phyloP scores from a whole-genome alignment of 2,113 vertebrate species.

The Aegotheles bennettii region DNA sequence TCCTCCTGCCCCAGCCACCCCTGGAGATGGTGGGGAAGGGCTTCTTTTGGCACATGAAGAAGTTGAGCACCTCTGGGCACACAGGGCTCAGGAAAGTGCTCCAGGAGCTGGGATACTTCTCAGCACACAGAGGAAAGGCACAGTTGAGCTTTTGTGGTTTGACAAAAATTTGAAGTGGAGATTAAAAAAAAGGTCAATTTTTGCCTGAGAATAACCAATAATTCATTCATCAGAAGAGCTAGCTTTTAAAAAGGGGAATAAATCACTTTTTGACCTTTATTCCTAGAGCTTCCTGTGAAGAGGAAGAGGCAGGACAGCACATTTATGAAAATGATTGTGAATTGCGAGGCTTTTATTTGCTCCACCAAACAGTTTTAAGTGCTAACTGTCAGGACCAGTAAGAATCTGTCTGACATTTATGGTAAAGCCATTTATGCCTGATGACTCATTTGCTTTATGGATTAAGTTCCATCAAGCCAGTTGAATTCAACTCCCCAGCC shows the following conservation, averaged over 20 bases:
- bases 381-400: neutral
- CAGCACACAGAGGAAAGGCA: neutral
- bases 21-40: rapidly evolving
- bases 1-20: neutral
- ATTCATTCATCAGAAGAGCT: neutral
- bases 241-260: neutral
- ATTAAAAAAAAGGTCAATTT: neutral
- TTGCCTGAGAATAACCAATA: neutral
- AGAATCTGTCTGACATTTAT: slow-evolving; percentile 31
- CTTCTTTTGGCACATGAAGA: rapidly evolving
- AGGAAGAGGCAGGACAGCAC: neutral
- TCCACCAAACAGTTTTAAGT: neutral
- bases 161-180: neutral
- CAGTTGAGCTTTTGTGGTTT: neutral
- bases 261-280: neutral
- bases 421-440: slow-evolving; percentile 33
- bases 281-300: neutral
- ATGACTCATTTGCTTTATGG: slow-evolving; percentile 34
- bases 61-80: neutral
- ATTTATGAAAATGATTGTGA: neutral
- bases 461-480: slow-evolving; percentile 33
- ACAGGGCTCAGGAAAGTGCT: neutral
- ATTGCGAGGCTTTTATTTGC: neutral
- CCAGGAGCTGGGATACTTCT: neutral
- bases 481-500: slow-evolving; percentile 14